Conservation (phyloP, 1,140 invertebrate species). For the Agrilus planipennis region DNA sequence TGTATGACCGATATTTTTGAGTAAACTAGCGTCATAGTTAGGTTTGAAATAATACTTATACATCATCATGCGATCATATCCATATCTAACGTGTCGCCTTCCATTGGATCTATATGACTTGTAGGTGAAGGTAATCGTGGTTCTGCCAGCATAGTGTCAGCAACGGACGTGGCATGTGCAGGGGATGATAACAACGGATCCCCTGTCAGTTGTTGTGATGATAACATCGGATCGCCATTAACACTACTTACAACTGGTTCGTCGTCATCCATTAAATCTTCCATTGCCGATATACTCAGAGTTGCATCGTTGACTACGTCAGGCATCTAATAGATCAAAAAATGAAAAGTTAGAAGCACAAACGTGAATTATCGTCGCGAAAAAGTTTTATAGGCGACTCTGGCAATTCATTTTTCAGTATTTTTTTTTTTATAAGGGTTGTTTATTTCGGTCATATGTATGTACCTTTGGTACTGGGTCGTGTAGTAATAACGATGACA, state of each 20-base stretch:
- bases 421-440: constrained; percentile 15
- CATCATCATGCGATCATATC: constrained; percentile 36
- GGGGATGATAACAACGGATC: constrained; percentile 25
- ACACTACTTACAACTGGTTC: constrained; percentile 46
- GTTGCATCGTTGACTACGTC: constrained; percentile 43
- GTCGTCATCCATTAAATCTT: constrained; percentile 75
- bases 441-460: constrained; percentile 13
- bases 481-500: constrained; percentile 24
- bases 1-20: no score
- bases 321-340: constrained; percentile 36
- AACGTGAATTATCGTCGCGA: background rate
- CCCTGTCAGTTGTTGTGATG: constrained; percentile 32
- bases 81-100: constrained; percentile 32
- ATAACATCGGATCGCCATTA: constrained; percentile 50
- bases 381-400: background rate
- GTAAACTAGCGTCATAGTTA: no score
- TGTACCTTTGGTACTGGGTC: constrained; percentile 32
- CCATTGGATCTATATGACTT: constrained; percentile 31
- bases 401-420: no score
- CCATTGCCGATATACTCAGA: constrained; percentile 56
- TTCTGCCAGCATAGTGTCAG: constrained; percentile 26
- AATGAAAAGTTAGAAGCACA: constrained; percentile 7
- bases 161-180: constrained; percentile 17
- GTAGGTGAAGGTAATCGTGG: constrained; percentile 28
- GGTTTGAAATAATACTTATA: no score